Evolutionary conservation across 2,888 invertebrate species (phyloP), one percentile per base, ranked within the genome.

Genomic region (Apamea monoglypha): DNA sequence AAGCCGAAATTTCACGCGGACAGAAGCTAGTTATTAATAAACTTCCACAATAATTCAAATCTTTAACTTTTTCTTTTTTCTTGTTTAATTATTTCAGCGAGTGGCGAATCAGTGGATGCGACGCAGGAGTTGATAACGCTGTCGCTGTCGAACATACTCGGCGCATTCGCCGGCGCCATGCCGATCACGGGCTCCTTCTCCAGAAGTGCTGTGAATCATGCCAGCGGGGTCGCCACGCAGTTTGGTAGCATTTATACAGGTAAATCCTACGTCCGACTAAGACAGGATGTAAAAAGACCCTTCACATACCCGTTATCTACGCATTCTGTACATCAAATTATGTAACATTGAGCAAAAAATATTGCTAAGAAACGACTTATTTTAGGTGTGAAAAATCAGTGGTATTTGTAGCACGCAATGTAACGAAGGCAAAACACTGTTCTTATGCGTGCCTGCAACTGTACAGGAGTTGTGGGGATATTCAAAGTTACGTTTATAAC

Each of bases 151-250:
- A 99, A 99, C 93, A 97, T 99, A 67, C 95, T 98, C 64, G 99
- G 99, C 0, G 98, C 99, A 0, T 99, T 99, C 91, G 98, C 98
- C 73, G 98, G 98, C 5, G 98, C 99, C 0, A 99, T 99, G 98
- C 99, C 99, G 0, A 98, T 99, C 25, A 98, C 98, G 6, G 99
- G 98, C 10, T 98, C 98, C 0, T 99, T 99, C 94, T 98, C 98
- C 0, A 97, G 99, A 78, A 98, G 99, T 83, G 99, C 99, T 40
- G 99, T 99, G 0, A 99, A 99, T 96, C 98, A 99, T 91, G 99
- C 99, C n/a, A 99, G 99, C 92, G 99, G 99, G 0, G 99, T 99
- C 0, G 98, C 98, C 85, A 99, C 99, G 0, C 99, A 99, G 25
- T 97, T 99, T 85, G 98, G 99, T 56, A 99, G 99, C 78, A 93